phyloP scores from a whole-genome alignment of 1,140 invertebrate genomes.

The Oncopodura yosiiana region DNA sequence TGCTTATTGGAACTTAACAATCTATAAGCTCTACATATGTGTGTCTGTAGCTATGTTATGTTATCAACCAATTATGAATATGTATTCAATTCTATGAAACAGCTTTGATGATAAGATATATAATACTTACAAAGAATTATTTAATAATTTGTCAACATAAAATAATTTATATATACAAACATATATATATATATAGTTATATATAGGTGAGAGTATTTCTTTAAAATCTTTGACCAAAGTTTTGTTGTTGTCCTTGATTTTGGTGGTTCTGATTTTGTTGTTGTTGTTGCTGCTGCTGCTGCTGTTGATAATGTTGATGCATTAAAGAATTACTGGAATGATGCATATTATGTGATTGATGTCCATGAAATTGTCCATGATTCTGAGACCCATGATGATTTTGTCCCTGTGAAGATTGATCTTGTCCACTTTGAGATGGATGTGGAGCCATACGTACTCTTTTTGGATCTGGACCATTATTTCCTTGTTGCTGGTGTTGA shows the following conservation, averaged over 20 bases:
- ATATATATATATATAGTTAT: not conserved
- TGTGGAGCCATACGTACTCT: slow-evolving; percentile 50
- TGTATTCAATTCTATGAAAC: too few species aligned
- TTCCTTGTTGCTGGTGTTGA: slow-evolving; percentile 45
- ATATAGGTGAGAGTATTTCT: not conserved
- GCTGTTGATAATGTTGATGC: slow-evolving; percentile 46
- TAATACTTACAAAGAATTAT: not conserved
- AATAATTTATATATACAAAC: not conserved
- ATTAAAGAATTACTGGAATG: slow-evolving; percentile 42
- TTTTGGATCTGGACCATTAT: slow-evolving; percentile 50
- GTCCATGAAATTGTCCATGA: slow-evolving; percentile 7
- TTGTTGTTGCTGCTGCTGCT: slow-evolving; percentile 50
- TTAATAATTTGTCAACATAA: not conserved
- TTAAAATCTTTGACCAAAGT: slow-evolving; percentile 31
- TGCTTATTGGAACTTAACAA: too few species aligned
- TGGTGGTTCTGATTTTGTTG: slow-evolving; percentile 55
- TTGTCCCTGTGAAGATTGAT: not conserved
- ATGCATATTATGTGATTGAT: slow-evolving; percentile 37
- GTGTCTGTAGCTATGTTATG: too few species aligned
- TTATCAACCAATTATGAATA: too few species aligned
- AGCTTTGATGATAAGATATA: too few species aligned
- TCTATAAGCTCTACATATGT: too few species aligned
- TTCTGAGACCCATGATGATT: slow-evolving; percentile 4
- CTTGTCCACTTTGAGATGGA: slow-evolving; percentile 37
- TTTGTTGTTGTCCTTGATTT: slow-evolving; percentile 27